Evolutionary conservation across 2,888 invertebrate species (phyloP).

Genomic region (Heliconius sara): DNA sequence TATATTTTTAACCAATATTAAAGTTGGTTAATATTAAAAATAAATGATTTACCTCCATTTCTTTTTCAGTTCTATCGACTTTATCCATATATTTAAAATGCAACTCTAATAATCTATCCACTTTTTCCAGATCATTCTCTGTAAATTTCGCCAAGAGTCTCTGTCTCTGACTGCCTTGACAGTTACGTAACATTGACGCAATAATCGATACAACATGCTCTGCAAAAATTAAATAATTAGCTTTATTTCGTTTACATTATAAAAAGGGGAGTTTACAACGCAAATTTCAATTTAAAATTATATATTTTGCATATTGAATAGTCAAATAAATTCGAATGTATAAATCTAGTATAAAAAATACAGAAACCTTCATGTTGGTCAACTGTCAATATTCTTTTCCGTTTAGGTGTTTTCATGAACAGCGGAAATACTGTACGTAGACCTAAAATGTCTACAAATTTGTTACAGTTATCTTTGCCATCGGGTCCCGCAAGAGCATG

Average conservation of each 20-base stretch:
- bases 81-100: constrained; percentile 98
- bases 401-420: constrained; percentile 99
- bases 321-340: no score
- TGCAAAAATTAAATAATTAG: constrained; percentile 56
- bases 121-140: constrained; percentile 99
- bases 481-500: constrained; percentile 97
- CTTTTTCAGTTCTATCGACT: constrained; percentile 92
- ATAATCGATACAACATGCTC: constrained; percentile 97
- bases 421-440: constrained; percentile 98
- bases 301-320: no score
- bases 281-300: no score
- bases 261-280: no score
- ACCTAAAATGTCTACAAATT: constrained; percentile 98
- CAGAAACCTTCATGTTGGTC: constrained; percentile 93
- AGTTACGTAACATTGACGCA: constrained; percentile 95
- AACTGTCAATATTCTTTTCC: constrained; percentile 90
- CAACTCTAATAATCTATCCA: constrained; percentile 96
- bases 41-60: constrained; percentile 84
- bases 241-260: no score
- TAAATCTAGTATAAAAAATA: background rate
- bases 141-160: constrained; percentile 97
- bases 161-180: constrained; percentile 94
- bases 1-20: background rate
- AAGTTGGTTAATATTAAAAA: background rate
- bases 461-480: constrained; percentile 97